Conservation (phyloP, 2,888 invertebrate genomes). For the Idaea straminata region DNA sequence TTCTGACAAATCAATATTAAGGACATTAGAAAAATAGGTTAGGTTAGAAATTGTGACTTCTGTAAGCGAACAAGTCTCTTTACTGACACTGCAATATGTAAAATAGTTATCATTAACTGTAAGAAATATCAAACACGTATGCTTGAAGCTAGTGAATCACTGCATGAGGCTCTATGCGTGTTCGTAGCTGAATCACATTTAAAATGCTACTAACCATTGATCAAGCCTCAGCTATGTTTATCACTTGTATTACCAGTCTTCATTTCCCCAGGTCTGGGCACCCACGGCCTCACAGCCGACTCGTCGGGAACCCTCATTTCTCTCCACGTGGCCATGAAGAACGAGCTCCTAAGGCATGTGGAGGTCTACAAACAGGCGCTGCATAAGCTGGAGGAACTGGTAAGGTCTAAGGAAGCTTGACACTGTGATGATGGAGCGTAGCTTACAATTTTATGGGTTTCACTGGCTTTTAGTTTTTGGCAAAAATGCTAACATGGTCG, state of each 20-base stretch:
- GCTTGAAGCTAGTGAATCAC: too few species aligned
- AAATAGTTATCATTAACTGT: too few species aligned
- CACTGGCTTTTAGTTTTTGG: neutral
- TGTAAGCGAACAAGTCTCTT: too few species aligned
- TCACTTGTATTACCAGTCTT: neutral
- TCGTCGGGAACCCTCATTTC: conserved; percentile 84
- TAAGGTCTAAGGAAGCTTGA: conserved; percentile 44
- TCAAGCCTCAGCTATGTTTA: neutral
- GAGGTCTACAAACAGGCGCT: conserved; percentile 93
- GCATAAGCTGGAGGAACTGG: conserved; percentile 90
- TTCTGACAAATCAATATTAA: too few species aligned
- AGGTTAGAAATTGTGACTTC: too few species aligned
- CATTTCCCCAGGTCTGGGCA: conserved; percentile 82
- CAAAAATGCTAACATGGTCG: too few species aligned
- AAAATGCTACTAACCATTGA: too few species aligned
- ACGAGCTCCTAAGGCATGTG: conserved; percentile 90
- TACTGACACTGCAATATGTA: too few species aligned
- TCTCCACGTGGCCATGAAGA: conserved; percentile 89
- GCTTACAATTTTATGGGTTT: neutral
- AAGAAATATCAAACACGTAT: too few species aligned
- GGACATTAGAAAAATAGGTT: too few species aligned
- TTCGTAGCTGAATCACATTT: too few species aligned
- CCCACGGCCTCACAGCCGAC: conserved; percentile 90
- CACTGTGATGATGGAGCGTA: neutral
- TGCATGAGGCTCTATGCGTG: too few species aligned